These are phyloP conservation scores for Microplitis deprimator DNA, from an alignment of 2,888 invertebrate species.

Conservation along the genomic window DNA sequence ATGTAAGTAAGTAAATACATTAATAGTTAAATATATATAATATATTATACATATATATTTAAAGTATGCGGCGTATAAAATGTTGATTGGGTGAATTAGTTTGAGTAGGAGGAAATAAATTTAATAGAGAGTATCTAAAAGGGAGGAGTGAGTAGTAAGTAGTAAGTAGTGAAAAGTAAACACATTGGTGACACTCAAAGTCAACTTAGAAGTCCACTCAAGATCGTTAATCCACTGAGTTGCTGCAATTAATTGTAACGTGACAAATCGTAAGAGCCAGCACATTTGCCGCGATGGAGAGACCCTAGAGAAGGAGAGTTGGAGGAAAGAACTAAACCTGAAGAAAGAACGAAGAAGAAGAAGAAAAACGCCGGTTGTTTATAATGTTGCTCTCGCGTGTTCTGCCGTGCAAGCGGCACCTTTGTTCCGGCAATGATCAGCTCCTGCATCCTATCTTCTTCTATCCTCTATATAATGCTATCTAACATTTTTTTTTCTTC, in stretches of 20 bases:
- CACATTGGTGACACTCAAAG: constrained; percentile 40
- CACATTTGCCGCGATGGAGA: constrained; percentile 38
- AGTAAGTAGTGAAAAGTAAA: background rate
- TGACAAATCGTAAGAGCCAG: constrained; percentile 58
- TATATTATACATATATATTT: background rate
- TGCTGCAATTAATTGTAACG: constrained; percentile 62
- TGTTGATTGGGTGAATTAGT: background rate
- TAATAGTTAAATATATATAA: background rate
- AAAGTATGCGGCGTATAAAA: background rate
- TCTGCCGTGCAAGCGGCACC: constrained; percentile 48
- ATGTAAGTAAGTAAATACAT: background rate
- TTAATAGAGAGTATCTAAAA: background rate
- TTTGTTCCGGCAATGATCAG: constrained; percentile 46
- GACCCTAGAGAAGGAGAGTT: background rate
- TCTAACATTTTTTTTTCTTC: background rate
- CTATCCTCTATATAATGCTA: background rate
- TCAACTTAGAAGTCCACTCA: constrained; percentile 50
- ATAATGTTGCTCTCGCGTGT: constrained; percentile 51
- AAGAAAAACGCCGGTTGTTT: constrained; percentile 48
- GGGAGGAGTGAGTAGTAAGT: too few relatives aligned
- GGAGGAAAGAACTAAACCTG: background rate
- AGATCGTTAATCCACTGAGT: constrained; percentile 58
- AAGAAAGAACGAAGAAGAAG: constrained; percentile 31
- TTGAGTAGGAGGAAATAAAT: background rate
- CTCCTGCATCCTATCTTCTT: constrained; percentile 4